These are phyloP conservation scores for Drosophila hydei DNA, from an alignment of 1,140 invertebrate species.

Conservation along the genomic window DNA sequence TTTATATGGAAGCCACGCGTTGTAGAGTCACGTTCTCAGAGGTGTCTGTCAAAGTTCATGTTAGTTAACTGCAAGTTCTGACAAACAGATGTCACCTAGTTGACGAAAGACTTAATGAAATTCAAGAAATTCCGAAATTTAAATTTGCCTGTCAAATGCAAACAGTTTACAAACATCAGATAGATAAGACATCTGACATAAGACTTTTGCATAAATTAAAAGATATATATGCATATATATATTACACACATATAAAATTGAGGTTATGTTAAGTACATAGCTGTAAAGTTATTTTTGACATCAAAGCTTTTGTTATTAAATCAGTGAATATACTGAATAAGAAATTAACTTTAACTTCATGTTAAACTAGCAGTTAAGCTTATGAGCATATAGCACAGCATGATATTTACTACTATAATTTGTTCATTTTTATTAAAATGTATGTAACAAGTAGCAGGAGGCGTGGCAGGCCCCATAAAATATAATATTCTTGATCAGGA, in stretches of 20 bases:
- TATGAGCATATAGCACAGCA: not conserved
- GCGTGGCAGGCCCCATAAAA: too few relatives aligned
- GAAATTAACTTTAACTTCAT: not conserved
- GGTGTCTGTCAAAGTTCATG: conserved; percentile 16
- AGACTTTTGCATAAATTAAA: not conserved
- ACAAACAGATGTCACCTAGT: not conserved
- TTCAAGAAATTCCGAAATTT: not conserved
- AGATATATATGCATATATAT: too few relatives aligned
- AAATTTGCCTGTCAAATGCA: not conserved
- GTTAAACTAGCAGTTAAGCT: conserved; percentile 1
- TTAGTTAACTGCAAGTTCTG: conserved; percentile 10
- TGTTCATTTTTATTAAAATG: too few relatives aligned
- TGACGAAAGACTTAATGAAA: not conserved
- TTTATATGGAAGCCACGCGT: not conserved
- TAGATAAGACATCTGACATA: not conserved
- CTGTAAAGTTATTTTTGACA: too few relatives aligned
- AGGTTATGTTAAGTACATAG: not conserved
- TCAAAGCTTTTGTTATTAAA: too few relatives aligned
- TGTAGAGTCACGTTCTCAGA: not conserved
- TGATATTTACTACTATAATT: too few relatives aligned
- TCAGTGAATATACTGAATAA: too few relatives aligned
- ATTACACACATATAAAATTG: not conserved
- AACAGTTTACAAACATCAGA: not conserved
- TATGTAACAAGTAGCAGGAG: too few relatives aligned
- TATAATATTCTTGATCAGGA: not conserved